Base-by-base conservation (phyloP, 2,113 vertebrate species). In the Planiliza haematocheilus region DNA sequence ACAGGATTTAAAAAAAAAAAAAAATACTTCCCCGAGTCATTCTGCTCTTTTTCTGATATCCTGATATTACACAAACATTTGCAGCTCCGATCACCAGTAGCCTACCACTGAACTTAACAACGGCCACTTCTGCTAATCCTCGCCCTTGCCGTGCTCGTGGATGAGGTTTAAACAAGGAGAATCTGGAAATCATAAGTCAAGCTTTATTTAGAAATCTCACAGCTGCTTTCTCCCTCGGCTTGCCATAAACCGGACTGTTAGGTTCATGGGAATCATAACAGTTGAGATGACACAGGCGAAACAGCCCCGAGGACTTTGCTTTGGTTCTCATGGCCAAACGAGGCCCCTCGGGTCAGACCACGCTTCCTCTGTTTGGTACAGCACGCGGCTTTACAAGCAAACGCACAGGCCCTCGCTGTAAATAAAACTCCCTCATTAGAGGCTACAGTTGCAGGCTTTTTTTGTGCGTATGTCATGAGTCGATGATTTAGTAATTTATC, bases 241-340 rank as follows among this genome's bases (percentile, higher is more conserved):
- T 18, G 38, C 37, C 52, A 61, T 57, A 79, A 84, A 77, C 48
- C 12, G 45, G 48, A 63, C 65, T 24, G 16, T 43, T 24, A 57
- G 55, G 88, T 90, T 89, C 90, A 83, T 92, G 90, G 91, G 90
- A 94, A 94, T 71, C 83, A 86, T 85, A 90, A 86, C 82, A 89
- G 82, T 79, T 16, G 55, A 70, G 58, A 79, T 82, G 89, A 89
- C 88, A 83, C 52, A 10, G 57, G 57, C 20, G 4, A 53, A 75
- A 71, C 56, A 84, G 91, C 91, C 84, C 88, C 86, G 21, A 70
- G 86, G 85, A 57, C 85, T 75, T 62, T 80, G 68, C 74, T 81
- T 77, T 52, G 71, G 90, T 91, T 94, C 90, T 92, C 90, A 92
- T 88, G 89, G 66, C 46, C 75, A 87, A 82, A 89, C 80, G 37